Evolutionary conservation across 2,797 vertebrate genomes (phyloP).

Genomic region (Lithobates sylvaticus): DNA sequence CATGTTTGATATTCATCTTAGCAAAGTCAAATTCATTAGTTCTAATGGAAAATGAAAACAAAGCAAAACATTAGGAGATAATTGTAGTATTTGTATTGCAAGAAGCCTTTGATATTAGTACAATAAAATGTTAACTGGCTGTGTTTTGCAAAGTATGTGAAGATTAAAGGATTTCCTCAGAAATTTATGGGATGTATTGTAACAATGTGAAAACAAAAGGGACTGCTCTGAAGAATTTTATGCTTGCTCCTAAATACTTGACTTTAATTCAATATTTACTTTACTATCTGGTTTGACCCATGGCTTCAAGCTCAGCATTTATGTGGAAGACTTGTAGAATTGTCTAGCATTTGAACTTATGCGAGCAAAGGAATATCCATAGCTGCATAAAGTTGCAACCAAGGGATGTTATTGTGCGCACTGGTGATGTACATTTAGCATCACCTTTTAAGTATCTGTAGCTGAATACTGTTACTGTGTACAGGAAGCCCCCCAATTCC

Average conservation of each 20-base stretch:
- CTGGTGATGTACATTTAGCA: too few relatives aligned
- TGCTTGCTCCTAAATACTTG: conserved; percentile 30
- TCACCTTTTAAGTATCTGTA: too few relatives aligned
- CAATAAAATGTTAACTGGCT: conserved; percentile 49
- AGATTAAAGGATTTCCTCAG: conserved; percentile 22
- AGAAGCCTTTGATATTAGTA: conserved; percentile 42
- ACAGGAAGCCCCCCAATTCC: too few relatives aligned
- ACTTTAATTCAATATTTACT: conserved; percentile 39
- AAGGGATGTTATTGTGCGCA: too few relatives aligned
- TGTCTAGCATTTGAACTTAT: neutral
- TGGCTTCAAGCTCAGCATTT: neutral
- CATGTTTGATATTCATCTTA: conserved; percentile 50
- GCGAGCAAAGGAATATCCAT: neutral
- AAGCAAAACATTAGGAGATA: conserved; percentile 43
- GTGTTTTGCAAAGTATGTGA: conserved; percentile 12
- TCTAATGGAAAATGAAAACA: conserved; percentile 39
- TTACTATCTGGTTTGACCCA: neutral
- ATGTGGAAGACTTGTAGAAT: neutral
- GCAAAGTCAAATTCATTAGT: conserved; percentile 55
- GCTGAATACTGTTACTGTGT: too few relatives aligned
- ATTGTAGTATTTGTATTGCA: conserved; percentile 40
- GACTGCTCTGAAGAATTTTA: conserved; percentile 4
- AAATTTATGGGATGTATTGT: conserved; percentile 22
- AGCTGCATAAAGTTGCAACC: neutral
- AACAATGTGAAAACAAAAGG: conserved; percentile 21